These are phyloP conservation scores for Sminthurides bifidus DNA, from an alignment of 1,140 invertebrate species.

Conservation along the genomic window DNA sequence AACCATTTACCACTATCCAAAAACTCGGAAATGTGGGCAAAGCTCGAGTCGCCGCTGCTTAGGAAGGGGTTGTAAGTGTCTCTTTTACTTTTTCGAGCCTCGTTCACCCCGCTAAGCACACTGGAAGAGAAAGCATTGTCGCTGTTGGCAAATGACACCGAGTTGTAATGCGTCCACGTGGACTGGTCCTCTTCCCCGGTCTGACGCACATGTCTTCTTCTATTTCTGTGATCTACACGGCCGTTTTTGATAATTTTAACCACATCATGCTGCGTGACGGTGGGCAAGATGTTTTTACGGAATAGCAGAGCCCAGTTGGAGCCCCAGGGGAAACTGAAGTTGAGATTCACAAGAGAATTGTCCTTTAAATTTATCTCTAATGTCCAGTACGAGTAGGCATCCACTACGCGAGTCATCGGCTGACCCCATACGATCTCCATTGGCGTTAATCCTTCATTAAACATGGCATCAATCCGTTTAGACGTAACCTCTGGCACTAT, in stretches of 20 bases:
- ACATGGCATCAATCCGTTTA: constrained; percentile 2
- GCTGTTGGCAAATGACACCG: too few relatives aligned
- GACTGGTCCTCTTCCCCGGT: not conserved
- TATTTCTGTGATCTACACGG: constrained; percentile 53
- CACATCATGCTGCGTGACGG: constrained; percentile 90
- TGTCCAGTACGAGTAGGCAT: constrained; percentile 31
- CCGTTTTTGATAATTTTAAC: constrained; percentile 79
- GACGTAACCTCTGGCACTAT: constrained; percentile 28
- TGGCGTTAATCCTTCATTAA: constrained; percentile 25
- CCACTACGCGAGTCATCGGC: constrained; percentile 21
- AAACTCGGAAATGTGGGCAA: constrained; percentile 54
- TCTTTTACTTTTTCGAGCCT: too few relatives aligned
- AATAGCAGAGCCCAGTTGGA: constrained; percentile 77
- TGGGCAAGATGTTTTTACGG: constrained; percentile 80
- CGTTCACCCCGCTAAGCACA: not conserved
- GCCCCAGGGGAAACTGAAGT: constrained; percentile 43
- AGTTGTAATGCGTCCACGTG: too few relatives aligned
- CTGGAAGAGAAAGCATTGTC: not conserved
- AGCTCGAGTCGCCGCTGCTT: too few relatives aligned
- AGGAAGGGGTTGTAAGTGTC: too few relatives aligned
- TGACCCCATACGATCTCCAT: constrained; percentile 28
- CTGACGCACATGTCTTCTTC: constrained; percentile 33
- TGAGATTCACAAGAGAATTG: constrained; percentile 25
- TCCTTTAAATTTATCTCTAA: constrained; percentile 27
- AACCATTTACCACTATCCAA: constrained; percentile 90